phyloP scores from a whole-genome alignment of 2,797 vertebrate genomes.

The Arnoldichthys spilopterus region DNA sequence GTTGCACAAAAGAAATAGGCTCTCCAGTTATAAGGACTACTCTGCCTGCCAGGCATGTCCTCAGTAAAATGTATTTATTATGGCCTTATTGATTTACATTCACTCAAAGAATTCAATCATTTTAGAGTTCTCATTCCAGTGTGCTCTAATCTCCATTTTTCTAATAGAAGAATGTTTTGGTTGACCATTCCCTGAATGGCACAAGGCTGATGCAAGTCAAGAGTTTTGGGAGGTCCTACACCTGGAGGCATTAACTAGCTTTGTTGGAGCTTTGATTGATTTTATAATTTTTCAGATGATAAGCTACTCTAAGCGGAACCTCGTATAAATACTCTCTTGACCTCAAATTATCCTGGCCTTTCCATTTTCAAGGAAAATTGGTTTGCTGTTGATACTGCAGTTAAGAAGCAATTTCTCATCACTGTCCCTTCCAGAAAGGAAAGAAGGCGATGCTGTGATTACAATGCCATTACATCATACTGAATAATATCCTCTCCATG shows the following conservation, averaged over 20 bases:
- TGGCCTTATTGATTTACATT: slow-evolving; percentile 59
- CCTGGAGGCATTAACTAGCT: slow-evolving; percentile 34
- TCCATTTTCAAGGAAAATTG: slow-evolving; percentile 34
- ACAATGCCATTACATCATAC: slow-evolving; percentile 44
- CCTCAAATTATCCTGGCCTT: slow-evolving; percentile 22
- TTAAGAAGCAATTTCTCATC: slow-evolving; percentile 26
- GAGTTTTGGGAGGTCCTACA: not conserved
- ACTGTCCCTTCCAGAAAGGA: slow-evolving; percentile 4
- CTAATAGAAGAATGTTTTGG: slow-evolving; percentile 40
- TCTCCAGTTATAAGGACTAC: slow-evolving; percentile 42
- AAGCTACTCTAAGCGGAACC: not conserved
- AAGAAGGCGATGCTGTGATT: slow-evolving; percentile 33
- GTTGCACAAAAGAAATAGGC: slow-evolving; percentile 47
- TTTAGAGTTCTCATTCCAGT: slow-evolving; percentile 42
- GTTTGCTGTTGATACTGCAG: slow-evolving; percentile 13
- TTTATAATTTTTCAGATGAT: slow-evolving; percentile 28
- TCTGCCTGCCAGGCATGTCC: slow-evolving; percentile 31
- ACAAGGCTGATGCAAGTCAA: slow-evolving; percentile 29
- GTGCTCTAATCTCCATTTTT: slow-evolving; percentile 37
- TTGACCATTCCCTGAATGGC: slow-evolving; percentile 35
- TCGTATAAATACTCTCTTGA: slow-evolving; percentile 27
- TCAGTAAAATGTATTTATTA: slow-evolving; percentile 54
- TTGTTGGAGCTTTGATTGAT: slow-evolving; percentile 35
- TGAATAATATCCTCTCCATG: slow-evolving; percentile 13
- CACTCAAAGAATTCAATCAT: slow-evolving; percentile 54